Percentiles rank a stretch among this genome's conserved stretches.
Conservation (phyloP, 2,113 vertebrate genomes). For the Apteryx owenii region DNA sequence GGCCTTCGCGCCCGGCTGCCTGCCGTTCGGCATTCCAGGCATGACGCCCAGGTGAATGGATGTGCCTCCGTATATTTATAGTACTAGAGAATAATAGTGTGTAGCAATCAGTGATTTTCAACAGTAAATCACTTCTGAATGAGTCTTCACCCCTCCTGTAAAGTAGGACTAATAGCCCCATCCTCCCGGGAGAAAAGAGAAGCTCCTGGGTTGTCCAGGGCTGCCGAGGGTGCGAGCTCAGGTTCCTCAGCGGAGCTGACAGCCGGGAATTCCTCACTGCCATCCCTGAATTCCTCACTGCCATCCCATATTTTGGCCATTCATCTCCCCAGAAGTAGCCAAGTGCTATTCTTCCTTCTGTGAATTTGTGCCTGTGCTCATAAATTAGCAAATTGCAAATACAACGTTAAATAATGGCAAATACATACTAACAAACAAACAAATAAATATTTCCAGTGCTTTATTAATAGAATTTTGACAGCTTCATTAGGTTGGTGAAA, state of each 20-base stretch:
- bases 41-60: background rate
- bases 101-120: background rate
- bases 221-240: background rate
- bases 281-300: background rate
- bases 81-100: background rate
- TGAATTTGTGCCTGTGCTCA: rapidly evolving
- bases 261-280: background rate
- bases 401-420: slow-evolving; percentile 39
- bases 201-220: rapidly evolving
- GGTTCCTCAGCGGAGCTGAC: rapidly evolving
- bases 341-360: background rate
- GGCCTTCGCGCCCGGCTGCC: background rate
- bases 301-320: background rate
- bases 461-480: slow-evolving; percentile 65
- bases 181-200: rapidly evolving
- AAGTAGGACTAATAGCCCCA: background rate
- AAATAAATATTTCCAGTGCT: slow-evolving; percentile 55
- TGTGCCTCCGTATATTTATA: background rate
- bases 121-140: background rate
- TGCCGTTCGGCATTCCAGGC: background rate
- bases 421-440: slow-evolving; percentile 39
- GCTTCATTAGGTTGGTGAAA: slow-evolving; percentile 55
- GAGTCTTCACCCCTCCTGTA: rapidly evolving
- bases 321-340: background rate
- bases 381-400: background rate